A percentile compares a stretch with the other conserved stretches of the same genome.
Evolutionary conservation across 1,140 invertebrate genomes (phyloP).

Genomic region (Battus philenor): DNA sequence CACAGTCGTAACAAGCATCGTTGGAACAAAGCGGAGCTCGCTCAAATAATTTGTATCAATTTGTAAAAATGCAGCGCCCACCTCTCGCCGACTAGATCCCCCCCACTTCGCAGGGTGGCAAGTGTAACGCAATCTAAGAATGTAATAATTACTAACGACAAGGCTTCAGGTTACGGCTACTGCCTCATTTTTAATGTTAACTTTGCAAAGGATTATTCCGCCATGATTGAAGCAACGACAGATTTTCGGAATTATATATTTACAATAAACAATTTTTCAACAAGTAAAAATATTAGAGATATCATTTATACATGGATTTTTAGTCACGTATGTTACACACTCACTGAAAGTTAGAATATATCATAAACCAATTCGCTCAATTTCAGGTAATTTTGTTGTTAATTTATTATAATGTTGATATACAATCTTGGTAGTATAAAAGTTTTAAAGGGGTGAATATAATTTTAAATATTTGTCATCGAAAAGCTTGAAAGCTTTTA

Average conservation of each 20-base stretch:
- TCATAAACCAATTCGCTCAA: too few relatives aligned
- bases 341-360: too few relatives aligned
- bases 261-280: not conserved
- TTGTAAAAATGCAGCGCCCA: constrained; percentile 71
- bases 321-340: too few relatives aligned
- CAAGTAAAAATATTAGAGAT: not conserved
- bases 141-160: constrained; percentile 65
- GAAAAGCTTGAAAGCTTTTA: too few relatives aligned
- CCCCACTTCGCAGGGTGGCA: constrained; percentile 28
- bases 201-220: constrained; percentile 10
- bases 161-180: constrained; percentile 25
- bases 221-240: not conserved
- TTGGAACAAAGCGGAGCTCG: constrained; percentile 71
- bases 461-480: too few relatives aligned
- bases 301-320: constrained; percentile 5
- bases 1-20: constrained; percentile 72
- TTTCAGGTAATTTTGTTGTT: too few relatives aligned
- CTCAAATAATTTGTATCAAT: constrained; percentile 76
- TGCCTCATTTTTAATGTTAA: constrained; percentile 19
- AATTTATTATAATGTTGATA: too few relatives aligned
- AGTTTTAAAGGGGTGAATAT: too few relatives aligned
- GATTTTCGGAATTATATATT: not conserved
- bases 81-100: constrained; percentile 24
- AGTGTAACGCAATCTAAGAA: constrained; percentile 38
- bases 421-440: too few relatives aligned